Conservation (phyloP, 2,888 invertebrate genomes). For the Panopea generosa region DNA sequence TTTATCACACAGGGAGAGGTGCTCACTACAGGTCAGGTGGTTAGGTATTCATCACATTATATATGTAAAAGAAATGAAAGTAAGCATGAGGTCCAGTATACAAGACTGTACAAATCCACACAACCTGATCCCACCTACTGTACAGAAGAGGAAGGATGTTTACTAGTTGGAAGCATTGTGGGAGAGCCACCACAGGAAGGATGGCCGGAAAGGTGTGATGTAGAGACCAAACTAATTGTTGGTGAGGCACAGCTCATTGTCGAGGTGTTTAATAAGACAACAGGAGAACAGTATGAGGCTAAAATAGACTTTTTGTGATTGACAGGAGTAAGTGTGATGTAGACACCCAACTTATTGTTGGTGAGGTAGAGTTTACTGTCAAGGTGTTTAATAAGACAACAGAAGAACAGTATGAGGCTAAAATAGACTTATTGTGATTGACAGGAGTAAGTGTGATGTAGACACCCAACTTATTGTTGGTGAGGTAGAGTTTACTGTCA, state of each 20-base stretch:
- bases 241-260: conserved; percentile 35
- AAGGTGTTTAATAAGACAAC: too few species aligned
- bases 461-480: too few species aligned
- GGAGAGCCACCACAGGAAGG: conserved; percentile 22
- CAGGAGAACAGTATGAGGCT: conserved; percentile 24
- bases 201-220: conserved; percentile 25
- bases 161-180: conserved; percentile 20
- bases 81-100: conserved; percentile 15
- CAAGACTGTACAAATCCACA: conserved; percentile 22
- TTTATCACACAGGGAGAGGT: conserved; percentile 28
- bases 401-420: too few species aligned
- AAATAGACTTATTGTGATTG: too few species aligned
- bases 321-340: too few species aligned
- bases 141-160: conserved; percentile 25
- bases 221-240: conserved; percentile 25
- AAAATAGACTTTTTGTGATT: conserved; percentile 39
- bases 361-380: too few species aligned
- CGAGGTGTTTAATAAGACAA: conserved; percentile 18
- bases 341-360: too few species aligned
- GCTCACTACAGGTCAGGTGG: too few species aligned
- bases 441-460: too few species aligned
- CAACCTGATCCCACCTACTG: too few species aligned
- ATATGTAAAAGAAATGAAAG: conserved; percentile 10
- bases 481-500: too few species aligned
- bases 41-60: conserved; percentile 8